Evolutionary conservation across 2,797 vertebrate species (phyloP).

Genomic region (Artibeus jamaicensis): DNA sequence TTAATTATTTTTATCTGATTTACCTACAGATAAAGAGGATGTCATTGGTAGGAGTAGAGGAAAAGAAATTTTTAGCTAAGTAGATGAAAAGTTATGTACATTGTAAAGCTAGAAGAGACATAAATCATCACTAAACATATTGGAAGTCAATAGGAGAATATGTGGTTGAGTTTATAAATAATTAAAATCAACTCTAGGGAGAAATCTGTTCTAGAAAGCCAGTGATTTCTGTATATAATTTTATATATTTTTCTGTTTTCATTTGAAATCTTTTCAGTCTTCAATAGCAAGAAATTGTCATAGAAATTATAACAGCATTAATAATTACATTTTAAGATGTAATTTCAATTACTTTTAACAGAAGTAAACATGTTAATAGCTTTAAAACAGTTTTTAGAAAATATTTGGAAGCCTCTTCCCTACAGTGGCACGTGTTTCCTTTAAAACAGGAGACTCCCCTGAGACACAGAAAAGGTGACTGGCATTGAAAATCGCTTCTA

Average conservation of each 20-base stretch:
- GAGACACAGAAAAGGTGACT: neutral
- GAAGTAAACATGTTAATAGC: neutral
- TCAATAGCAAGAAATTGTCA: slow-evolving; percentile 1
- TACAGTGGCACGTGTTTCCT: neutral
- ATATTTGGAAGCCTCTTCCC: neutral
- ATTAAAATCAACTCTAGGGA: neutral
- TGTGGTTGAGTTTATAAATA: slow-evolving; percentile 26
- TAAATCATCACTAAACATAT: neutral
- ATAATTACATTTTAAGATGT: neutral
- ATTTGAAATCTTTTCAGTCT: slow-evolving; percentile 21
- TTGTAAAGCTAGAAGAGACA: neutral
- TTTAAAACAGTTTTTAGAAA: slow-evolving; percentile 3
- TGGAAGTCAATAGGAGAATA: slow-evolving; percentile 8
- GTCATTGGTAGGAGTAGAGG: neutral
- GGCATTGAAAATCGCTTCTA: neutral
- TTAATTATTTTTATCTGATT: neutral
- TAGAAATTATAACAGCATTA: neutral
- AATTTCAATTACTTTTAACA: neutral
- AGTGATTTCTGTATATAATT: slow-evolving; percentile 4
- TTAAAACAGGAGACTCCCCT: neutral
- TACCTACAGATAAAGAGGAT: neutral
- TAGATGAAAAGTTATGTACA: neutral
- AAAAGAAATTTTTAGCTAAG: neutral
- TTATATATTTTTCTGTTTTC: neutral
- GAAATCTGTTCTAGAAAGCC: neutral